phyloP scores from a whole-genome alignment of 1,140 invertebrate genomes.

The Antheraea mylitta region DNA sequence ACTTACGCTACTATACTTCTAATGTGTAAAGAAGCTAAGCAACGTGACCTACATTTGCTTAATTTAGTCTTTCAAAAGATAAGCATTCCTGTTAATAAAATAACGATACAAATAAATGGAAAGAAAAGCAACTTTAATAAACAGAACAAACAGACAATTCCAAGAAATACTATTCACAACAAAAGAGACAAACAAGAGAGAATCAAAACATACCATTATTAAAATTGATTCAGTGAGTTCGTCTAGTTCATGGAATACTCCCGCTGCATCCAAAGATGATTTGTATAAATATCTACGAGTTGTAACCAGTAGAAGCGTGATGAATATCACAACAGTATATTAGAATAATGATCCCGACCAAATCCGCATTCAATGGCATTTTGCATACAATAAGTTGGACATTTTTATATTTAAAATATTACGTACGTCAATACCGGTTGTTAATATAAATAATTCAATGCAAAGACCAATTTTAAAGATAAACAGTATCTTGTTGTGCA shows the following conservation, averaged over 20 bases:
- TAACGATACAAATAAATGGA: background rate
- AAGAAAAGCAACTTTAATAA: background rate
- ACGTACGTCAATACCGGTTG: slow-evolving; percentile 72
- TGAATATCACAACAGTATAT: slow-evolving; percentile 73
- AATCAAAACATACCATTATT: slow-evolving; percentile 41
- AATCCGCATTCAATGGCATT: slow-evolving; percentile 75
- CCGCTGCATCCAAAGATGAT: slow-evolving; percentile 66
- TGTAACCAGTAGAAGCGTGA: slow-evolving; percentile 48
- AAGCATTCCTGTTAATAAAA: no score
- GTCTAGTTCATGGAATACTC: slow-evolving; percentile 20
- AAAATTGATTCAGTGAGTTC: slow-evolving; percentile 60
- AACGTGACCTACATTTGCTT: no score
- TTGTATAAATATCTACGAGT: slow-evolving; percentile 72
- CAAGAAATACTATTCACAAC: background rate
- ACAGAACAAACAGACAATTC: background rate
- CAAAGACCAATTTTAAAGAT: slow-evolving; percentile 74
- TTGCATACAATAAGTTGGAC: slow-evolving; percentile 78
- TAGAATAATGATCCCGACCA: slow-evolving; percentile 76
- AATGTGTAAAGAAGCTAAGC: no score
- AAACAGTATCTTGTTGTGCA: slow-evolving; percentile 55
- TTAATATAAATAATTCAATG: slow-evolving; percentile 77
- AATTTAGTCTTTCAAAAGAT: no score
- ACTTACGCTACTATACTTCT: no score
- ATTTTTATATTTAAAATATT: slow-evolving; percentile 78
- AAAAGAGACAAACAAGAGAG: background rate